Conservation (phyloP, 2,888 invertebrate genomes). For the Aspidapion aeneum region DNA sequence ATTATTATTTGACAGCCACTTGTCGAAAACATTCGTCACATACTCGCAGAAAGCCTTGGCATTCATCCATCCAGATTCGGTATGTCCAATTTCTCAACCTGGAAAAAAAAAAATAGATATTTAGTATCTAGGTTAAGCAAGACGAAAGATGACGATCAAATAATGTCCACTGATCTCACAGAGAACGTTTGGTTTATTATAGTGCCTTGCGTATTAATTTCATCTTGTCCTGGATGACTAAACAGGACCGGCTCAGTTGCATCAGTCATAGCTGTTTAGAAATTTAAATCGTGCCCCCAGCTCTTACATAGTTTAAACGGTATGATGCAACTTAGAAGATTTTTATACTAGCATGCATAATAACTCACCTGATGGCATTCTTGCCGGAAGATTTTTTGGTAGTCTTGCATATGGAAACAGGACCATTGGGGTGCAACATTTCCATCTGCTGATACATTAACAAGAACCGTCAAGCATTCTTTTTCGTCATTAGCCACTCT, state of each 20-base stretch:
- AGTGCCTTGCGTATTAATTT: too few species aligned
- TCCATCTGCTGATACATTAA: slow-evolving; percentile 10
- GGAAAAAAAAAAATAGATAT: not conserved
- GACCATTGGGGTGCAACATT: slow-evolving; percentile 13
- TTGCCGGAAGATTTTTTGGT: slow-evolving; percentile 5
- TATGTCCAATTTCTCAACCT: slow-evolving; percentile 42
- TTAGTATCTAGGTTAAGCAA: not conserved
- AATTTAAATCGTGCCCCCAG: not conserved
- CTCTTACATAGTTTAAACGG: not conserved
- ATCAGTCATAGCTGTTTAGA: not conserved
- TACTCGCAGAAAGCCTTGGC: slow-evolving; percentile 42
- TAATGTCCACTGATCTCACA: too few species aligned
- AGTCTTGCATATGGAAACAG: slow-evolving; percentile 14
- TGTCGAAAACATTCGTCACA: slow-evolving; percentile 41
- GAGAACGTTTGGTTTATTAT: too few species aligned
- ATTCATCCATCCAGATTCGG: slow-evolving; percentile 47
- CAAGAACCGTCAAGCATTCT: slow-evolving; percentile 5
- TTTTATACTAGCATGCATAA: not conserved
- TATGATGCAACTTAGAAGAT: not conserved
- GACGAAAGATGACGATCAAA: not conserved
- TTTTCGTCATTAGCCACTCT: too few species aligned
- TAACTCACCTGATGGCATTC: slow-evolving; percentile 2
- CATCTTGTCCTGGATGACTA: too few species aligned
- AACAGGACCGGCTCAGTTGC: not conserved
- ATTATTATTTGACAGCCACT: slow-evolving; percentile 39